These are phyloP conservation scores for Ladona fulva DNA, from an alignment of 1,140 invertebrate genomes.

Conservation along the genomic window DNA sequence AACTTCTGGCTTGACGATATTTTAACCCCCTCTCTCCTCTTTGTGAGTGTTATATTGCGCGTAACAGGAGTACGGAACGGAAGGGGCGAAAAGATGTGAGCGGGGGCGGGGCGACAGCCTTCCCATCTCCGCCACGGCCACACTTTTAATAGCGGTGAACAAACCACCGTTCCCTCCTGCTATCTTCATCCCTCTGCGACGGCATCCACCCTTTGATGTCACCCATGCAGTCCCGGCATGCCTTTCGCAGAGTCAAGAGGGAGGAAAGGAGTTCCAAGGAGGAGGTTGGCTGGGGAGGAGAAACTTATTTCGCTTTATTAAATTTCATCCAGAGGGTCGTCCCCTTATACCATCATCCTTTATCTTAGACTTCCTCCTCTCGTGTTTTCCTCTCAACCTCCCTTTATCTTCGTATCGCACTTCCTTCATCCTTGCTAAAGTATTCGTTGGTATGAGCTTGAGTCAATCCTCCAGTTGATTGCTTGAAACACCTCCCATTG, in stretches of 20 bases:
- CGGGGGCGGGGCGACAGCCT: neutral
- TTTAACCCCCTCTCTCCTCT: too few species aligned
- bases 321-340: neutral
- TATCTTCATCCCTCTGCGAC: neutral
- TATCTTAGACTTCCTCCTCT: too few species aligned
- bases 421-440: neutral
- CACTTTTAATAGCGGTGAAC: neutral
- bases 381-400: neutral
- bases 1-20: too few species aligned
- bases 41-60: too few species aligned
- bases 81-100: too few species aligned
- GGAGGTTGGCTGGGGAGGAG: neutral
- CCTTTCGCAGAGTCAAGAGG: neutral
- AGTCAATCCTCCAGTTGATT: too few species aligned
- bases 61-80: too few species aligned
- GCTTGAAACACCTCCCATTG: too few species aligned
- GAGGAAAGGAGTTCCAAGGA: neutral
- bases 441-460: too few species aligned
- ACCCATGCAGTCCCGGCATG: neutral
- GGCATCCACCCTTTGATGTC: slow-evolving; percentile 2
- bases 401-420: neutral
- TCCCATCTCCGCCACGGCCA: neutral
- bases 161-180: neutral
- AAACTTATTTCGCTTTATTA: slow-evolving; percentile 7
- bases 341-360: neutral